A percentile compares a stretch with the other conserved stretches of the same genome.
These are phyloP conservation scores for Daphoenositta chrysoptera DNA, from an alignment of 2,113 vertebrate genomes.

Conservation along the genomic window DNA sequence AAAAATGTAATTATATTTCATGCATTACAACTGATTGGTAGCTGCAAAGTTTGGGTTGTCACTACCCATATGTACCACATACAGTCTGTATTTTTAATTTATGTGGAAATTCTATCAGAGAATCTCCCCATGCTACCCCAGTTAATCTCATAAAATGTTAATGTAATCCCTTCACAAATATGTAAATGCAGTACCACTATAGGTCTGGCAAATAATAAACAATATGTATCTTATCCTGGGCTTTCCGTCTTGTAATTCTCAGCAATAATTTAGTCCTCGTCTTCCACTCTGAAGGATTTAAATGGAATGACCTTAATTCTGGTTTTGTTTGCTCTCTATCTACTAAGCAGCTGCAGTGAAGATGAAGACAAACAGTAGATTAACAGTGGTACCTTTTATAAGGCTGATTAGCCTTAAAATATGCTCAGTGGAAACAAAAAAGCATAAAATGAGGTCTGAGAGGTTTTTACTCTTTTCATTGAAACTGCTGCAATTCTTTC, in stretches of 20 bases:
- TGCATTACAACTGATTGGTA: neutral
- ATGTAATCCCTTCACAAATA: conserved; percentile 76
- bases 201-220: conserved; percentile 72
- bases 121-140: conserved; percentile 47
- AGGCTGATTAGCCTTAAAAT: conserved; percentile 76
- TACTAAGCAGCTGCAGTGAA: conserved; percentile 75
- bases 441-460: conserved; percentile 48
- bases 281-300: conserved; percentile 77
- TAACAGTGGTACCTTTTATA: conserved; percentile 78
- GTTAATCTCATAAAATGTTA: conserved; percentile 70
- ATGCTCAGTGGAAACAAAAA: conserved; percentile 71
- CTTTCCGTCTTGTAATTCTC: conserved; percentile 65
- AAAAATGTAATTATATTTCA: neutral
- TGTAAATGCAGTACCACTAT: conserved; percentile 55
- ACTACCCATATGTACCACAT: neutral
- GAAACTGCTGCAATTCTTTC: conserved; percentile 58
- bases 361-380: conserved; percentile 80
- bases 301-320: conserved; percentile 81
- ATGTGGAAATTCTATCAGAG: neutral
- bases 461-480: conserved; percentile 49
- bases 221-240: conserved; percentile 61
- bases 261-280: conserved; percentile 75
- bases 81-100: neutral
- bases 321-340: conserved; percentile 78
- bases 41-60: neutral